phyloP scores from a whole-genome alignment of 2,113 vertebrate genomes.

The Phoxinus phoxinus region DNA sequence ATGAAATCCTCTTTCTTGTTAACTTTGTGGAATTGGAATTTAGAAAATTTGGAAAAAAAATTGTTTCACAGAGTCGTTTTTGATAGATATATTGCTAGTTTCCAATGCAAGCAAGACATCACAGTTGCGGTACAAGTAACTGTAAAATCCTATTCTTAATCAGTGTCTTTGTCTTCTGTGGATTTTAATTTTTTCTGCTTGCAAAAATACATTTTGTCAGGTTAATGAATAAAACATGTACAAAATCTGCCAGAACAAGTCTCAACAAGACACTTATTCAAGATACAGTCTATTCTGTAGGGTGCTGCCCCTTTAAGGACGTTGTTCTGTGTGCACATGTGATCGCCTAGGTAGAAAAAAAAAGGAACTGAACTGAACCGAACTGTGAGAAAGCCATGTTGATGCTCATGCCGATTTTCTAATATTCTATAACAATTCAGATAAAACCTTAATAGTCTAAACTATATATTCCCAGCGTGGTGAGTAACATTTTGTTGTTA shows the following conservation, averaged over 20 bases:
- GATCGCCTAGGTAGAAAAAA: no score
- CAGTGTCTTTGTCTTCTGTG: background rate
- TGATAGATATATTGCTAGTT: background rate
- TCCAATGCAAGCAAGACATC: background rate
- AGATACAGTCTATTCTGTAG: background rate
- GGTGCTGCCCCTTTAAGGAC: no score
- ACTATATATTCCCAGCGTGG: no score
- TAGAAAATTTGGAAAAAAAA: background rate
- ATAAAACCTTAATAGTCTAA: no score
- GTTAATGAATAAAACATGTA: conserved; percentile 17
- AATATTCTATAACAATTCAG: no score
- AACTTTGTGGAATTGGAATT: background rate
- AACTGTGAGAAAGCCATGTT: no score
- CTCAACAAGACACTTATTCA: background rate
- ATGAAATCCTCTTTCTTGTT: background rate
- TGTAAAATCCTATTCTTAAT: background rate
- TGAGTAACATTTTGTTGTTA: no score
- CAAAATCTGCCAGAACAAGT: conserved; percentile 1
- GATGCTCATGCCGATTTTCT: no score
- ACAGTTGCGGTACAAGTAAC: background rate
- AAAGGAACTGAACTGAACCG: no score
- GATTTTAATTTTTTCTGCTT: background rate
- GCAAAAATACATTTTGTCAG: conserved; percentile 1
- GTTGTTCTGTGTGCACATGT: no score
- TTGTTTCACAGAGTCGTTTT: background rate